Percentiles rank a stretch among this genome's conserved stretches.
These are phyloP conservation scores for Tinamus guttatus DNA, from an alignment of 2,113 vertebrate species.

Conservation along the genomic window DNA sequence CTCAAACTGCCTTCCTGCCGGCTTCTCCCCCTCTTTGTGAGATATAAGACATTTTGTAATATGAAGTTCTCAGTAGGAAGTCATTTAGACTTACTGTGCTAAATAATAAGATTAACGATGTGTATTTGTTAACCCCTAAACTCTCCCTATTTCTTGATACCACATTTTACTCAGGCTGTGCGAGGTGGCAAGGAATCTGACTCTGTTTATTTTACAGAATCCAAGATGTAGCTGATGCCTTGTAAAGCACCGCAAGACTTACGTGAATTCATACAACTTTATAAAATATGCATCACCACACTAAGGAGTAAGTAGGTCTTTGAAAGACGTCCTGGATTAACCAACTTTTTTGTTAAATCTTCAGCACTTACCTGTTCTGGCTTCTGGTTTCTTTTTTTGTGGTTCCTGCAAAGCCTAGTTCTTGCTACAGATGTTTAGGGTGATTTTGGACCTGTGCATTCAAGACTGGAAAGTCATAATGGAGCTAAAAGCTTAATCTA, in stretches of 20 bases:
- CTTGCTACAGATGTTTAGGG: neutral
- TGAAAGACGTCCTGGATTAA: neutral
- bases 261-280: neutral
- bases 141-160: neutral
- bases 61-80: neutral
- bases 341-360: neutral
- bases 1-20: neutral
- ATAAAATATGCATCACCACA: neutral
- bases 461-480: neutral
- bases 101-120: neutral
- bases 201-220: conserved; percentile 14
- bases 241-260: neutral
- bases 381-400: neutral
- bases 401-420: neutral
- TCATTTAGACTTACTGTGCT: neutral
- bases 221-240: neutral
- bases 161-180: neutral
- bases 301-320: neutral
- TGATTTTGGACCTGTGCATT: neutral
- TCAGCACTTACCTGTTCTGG: neutral
- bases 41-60: neutral
- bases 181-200: neutral
- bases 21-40: neutral
- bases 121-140: too few species aligned
- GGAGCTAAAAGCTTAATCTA: neutral